A percentile compares a stretch with the other conserved stretches of the same genome.
These are phyloP conservation scores for Podilymbus podiceps DNA, from an alignment of 2,113 vertebrate species.

Conservation along the genomic window DNA sequence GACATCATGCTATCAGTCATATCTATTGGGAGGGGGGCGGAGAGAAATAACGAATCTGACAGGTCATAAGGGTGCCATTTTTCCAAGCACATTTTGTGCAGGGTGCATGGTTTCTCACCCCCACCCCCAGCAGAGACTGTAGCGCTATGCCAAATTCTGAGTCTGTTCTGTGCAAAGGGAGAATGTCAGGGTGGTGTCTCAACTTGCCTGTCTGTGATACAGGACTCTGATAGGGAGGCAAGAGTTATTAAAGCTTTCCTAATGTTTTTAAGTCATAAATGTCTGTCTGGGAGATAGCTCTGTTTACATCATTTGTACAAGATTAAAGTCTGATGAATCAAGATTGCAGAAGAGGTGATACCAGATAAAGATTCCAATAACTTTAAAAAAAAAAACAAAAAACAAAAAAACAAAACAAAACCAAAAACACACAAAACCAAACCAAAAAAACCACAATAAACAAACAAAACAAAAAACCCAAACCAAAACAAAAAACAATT, in stretches of 20 bases:
- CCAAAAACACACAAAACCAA: no score
- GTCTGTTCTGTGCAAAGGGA: slow-evolving; percentile 3
- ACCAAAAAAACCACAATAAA: no score
- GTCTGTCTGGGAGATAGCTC: background rate
- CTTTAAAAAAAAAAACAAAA: no score
- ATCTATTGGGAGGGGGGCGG: background rate
- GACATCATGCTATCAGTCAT: background rate
- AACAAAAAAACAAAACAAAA: no score
- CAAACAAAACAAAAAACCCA: no score
- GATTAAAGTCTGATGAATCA: background rate
- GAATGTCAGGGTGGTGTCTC: slow-evolving; percentile 1
- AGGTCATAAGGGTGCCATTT: background rate
- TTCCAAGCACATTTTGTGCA: background rate
- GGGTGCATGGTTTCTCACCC: background rate
- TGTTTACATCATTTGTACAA: background rate
- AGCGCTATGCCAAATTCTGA: background rate
- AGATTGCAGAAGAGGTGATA: background rate
- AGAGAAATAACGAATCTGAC: background rate
- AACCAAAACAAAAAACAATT: background rate
- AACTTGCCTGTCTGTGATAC: slow-evolving; percentile 30
- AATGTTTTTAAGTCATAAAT: slow-evolving; percentile 32
- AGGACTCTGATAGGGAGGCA: slow-evolving; percentile 9
- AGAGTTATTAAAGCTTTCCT: slow-evolving; percentile 37
- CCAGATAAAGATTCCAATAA: background rate
- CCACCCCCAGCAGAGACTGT: background rate